Conservation (phyloP, 1,140 invertebrate genomes). For the Triops longicaudatus region DNA sequence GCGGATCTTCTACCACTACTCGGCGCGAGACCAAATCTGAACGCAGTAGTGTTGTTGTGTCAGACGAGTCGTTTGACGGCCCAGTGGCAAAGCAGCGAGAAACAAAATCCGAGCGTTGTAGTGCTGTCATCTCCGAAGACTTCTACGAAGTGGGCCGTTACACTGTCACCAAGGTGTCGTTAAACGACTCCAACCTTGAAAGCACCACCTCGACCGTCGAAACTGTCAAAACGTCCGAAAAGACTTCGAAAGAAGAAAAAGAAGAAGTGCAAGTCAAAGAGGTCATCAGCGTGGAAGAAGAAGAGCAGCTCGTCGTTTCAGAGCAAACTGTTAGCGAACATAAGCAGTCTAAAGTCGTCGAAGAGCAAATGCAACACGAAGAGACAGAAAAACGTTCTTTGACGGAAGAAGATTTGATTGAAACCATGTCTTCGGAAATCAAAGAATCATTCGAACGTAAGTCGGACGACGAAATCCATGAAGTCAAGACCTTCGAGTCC, state of each 20-base stretch:
- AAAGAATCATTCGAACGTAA: slow-evolving; percentile 11
- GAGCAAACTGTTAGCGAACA: slow-evolving; percentile 38
- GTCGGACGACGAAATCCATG: background rate
- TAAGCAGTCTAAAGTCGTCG: slow-evolving; percentile 34
- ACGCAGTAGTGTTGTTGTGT: slow-evolving; percentile 24
- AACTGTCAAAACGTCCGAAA: slow-evolving; percentile 26
- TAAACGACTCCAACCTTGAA: slow-evolving; percentile 26
- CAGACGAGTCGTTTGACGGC: slow-evolving; percentile 21
- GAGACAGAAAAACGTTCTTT: slow-evolving; percentile 28
- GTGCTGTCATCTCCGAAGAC: slow-evolving; percentile 25
- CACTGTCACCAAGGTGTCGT: slow-evolving; percentile 25
- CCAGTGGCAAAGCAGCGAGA: slow-evolving; percentile 20
- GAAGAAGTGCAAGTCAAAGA: slow-evolving; percentile 26
- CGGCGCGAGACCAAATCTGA: slow-evolving; percentile 25
- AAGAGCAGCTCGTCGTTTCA: slow-evolving; percentile 24
- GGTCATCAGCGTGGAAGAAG: slow-evolving; percentile 24
- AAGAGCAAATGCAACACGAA: slow-evolving; percentile 23
- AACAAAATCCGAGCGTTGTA: slow-evolving; percentile 26
- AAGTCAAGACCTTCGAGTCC: background rate
- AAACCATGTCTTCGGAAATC: background rate
- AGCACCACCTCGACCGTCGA: background rate
- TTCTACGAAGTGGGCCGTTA: slow-evolving; percentile 27
- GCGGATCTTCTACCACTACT: slow-evolving; percentile 20
- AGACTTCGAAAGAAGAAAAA: background rate
- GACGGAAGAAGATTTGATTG: slow-evolving; percentile 19